A percentile compares a stretch with the other conserved stretches of the same genome.
Conservation (phyloP, 2,888 invertebrate species). For the Ophion ellenae region DNA sequence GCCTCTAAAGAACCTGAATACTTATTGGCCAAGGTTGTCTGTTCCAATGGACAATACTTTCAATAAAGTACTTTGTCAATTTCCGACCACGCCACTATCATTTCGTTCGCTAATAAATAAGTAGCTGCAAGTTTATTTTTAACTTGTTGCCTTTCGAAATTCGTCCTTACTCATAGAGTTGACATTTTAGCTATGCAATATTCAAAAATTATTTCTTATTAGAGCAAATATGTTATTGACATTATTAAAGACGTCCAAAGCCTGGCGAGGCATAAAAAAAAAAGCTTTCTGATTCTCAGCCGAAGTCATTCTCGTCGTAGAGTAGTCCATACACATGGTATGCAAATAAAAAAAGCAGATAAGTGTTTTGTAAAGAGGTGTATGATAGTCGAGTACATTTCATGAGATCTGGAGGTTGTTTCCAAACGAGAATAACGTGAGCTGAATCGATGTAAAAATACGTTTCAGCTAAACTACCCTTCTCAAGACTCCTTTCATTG, state of each 20-base stretch:
- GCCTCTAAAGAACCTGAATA: neutral
- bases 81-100: no score
- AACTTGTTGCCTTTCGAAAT: no score
- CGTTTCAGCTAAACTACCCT: slow-evolving; percentile 11
- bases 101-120: no score
- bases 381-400: slow-evolving; percentile 13
- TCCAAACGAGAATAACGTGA: slow-evolving; percentile 28
- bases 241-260: neutral
- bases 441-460: slow-evolving; percentile 25
- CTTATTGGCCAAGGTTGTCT: neutral
- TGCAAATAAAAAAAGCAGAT: neutral
- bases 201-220: no score
- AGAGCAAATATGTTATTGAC: neutral
- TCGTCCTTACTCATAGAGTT: no score
- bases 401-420: slow-evolving; percentile 27
- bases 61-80: no score
- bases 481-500: neutral
- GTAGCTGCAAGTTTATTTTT: no score
- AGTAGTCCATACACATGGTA: neutral
- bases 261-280: neutral
- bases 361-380: neutral
- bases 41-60: no score
- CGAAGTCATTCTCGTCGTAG: neutral
- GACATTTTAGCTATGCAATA: no score
- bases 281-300: neutral